Evolutionary conservation across 2,113 vertebrate species (phyloP), one percentile per base, ranked within the genome.

Genomic region (Clarias macrocephalus): DNA sequence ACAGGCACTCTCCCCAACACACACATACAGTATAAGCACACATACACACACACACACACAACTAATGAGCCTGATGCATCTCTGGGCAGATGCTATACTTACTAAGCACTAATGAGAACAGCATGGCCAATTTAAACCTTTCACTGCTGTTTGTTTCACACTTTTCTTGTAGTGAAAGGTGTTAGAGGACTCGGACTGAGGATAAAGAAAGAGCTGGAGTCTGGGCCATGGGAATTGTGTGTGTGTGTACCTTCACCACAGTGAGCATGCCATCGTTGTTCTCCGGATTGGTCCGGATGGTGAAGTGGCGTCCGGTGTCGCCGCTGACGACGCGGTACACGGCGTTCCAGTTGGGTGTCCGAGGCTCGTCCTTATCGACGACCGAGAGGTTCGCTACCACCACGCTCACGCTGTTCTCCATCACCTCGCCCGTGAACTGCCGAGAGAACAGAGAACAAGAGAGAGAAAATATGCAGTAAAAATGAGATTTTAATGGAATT

Each of bases 241-340:
- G 62, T 82, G 63, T 88, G 91, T 86, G 76, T 92, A 99, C 98
- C 97, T 98, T 99, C 30, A 97, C 96, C 68, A 99, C 97, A 0
- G 97, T 98, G 62, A 99, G 96, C 96, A 99, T 95, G 92, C 98
- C 98, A 56, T 98, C 96, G 0, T 99, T 99, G 95, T 95, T 97
- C 89, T 96, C 57, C 0, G 98, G 97, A 93, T 99, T 97, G 0
- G 98, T 99, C 65, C 96, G 96, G 90, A 99, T 92, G 85, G 93
- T 96, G 94, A 99, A 99, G 91, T 99, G 97, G 0, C 96, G 96
- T 0, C 95, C 92, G 18, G 96, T 96, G 92, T 99, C 98, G 9
- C 98, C 98, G 0, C 97, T 97, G 94, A 99, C 96, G 85, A 99
- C 97, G 85, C 96, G 94, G 94, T 99, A 99, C 82, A 97, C 89